These are phyloP conservation scores for Volucella inanis DNA, from an alignment of 2,888 invertebrate genomes.

Conservation along the genomic window DNA sequence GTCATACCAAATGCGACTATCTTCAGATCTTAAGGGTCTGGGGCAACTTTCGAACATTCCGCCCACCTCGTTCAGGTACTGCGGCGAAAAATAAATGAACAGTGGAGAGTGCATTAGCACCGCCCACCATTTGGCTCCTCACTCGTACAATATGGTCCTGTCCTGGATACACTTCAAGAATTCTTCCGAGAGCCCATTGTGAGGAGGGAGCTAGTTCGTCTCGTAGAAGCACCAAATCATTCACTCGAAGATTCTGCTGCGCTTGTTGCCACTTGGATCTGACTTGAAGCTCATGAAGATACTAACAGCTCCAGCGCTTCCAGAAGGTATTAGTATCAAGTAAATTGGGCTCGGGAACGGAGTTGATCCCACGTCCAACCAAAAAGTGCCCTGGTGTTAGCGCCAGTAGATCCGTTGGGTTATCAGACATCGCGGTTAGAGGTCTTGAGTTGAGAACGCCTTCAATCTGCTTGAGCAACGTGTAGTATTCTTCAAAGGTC, in stretches of 20 bases:
- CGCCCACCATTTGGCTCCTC: constrained; percentile 38
- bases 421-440: constrained; percentile 7
- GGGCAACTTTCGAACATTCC: constrained; percentile 33
- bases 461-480: constrained; percentile 19
- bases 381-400: constrained; percentile 12
- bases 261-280: constrained; percentile 38
- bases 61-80: constrained; percentile 46
- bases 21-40: neutral
- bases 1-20: no score
- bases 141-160: constrained; percentile 13
- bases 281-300: constrained; percentile 42
- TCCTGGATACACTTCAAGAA: constrained; percentile 29
- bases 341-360: constrained; percentile 20
- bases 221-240: constrained; percentile 35
- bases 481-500: constrained; percentile 29
- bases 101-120: neutral
- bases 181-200: constrained; percentile 36
- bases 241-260: constrained; percentile 24
- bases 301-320: constrained; percentile 57
- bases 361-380: neutral
- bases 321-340: constrained; percentile 19
- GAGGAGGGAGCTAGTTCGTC: constrained; percentile 43
- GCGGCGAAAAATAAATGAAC: constrained; percentile 19
- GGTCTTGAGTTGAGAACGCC: constrained; percentile 22
- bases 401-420: constrained; percentile 4